phyloP scores from a whole-genome alignment of 2,888 invertebrate genomes.

The Caprella mutica region DNA sequence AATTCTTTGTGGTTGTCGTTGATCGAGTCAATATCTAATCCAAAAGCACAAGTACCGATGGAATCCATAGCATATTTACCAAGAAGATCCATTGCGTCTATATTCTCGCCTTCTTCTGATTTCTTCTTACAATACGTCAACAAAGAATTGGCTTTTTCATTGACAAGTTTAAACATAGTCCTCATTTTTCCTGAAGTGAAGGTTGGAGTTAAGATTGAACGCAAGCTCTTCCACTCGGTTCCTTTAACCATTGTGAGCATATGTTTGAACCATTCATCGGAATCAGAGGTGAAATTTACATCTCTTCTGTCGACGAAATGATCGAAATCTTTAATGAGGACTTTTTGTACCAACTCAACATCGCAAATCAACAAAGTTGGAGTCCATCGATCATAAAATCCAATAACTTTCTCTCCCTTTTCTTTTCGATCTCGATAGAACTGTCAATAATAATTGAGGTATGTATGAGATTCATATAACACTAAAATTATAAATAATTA shows the following conservation, averaged over 20 bases:
- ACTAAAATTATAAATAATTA: too few species aligned
- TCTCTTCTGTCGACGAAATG: constrained; percentile 20
- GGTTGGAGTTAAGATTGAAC: constrained; percentile 53
- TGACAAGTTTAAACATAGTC: constrained; percentile 43
- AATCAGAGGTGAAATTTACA: neutral
- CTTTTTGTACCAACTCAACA: constrained; percentile 11
- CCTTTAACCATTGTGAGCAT: constrained; percentile 38
- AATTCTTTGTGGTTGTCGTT: constrained; percentile 9
- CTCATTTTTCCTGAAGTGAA: constrained; percentile 58
- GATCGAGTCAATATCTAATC: constrained; percentile 15
- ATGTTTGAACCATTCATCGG: constrained; percentile 7
- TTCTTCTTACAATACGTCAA: neutral
- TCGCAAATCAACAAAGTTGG: constrained; percentile 10
- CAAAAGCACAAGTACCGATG: constrained; percentile 21
- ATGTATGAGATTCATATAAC: too few species aligned
- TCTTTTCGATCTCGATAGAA: too few species aligned
- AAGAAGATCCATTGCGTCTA: constrained; percentile 11
- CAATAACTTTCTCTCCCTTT: neutral
- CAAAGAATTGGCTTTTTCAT: constrained; percentile 3
- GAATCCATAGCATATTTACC: constrained; percentile 17
- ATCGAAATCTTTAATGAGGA: constrained; percentile 23
- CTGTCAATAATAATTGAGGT: too few species aligned
- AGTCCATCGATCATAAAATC: neutral
- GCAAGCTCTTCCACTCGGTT: constrained; percentile 52
- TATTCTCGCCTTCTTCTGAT: neutral